Percentiles rank a stretch among this genome's conserved stretches.
Evolutionary conservation across 2,797 vertebrate species (phyloP).

Genomic region (Halcyon leucocephala): DNA sequence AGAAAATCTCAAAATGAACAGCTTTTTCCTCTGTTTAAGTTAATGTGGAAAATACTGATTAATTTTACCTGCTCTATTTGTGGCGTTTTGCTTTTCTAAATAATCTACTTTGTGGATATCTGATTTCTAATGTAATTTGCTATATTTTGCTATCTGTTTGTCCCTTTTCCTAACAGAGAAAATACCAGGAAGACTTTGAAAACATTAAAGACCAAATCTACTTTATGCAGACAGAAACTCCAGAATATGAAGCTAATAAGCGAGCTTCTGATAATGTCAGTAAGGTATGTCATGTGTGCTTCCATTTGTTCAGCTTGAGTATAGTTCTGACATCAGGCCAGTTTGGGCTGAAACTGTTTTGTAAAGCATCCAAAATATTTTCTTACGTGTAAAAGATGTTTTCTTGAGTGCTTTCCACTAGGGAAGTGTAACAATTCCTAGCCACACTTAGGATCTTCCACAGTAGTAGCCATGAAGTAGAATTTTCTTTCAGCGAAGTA

Average conservation of each 20-base stretch:
- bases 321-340: not conserved
- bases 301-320: not conserved
- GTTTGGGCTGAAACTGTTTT: not conserved
- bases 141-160: not conserved
- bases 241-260: slow-evolving; percentile 90
- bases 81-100: not conserved
- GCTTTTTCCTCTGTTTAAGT: not conserved
- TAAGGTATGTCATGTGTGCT: slow-evolving; percentile 78
- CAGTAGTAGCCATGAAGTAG: not conserved
- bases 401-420: not conserved
- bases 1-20: not conserved
- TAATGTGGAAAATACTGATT: not conserved
- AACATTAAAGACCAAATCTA: slow-evolving; percentile 94
- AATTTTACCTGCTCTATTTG: not conserved
- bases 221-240: slow-evolving; percentile 98
- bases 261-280: slow-evolving; percentile 86
- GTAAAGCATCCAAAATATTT: not conserved
- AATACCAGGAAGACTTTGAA: slow-evolving; percentile 91
- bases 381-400: not conserved
- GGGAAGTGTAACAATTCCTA: not conserved
- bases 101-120: not conserved
- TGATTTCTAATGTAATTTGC: not conserved
- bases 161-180: slow-evolving; percentile 82
- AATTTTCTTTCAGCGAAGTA: not conserved
- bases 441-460: not conserved